Evolutionary conservation across 2,888 invertebrate species (phyloP), one percentile per base, ranked within the genome.

Genomic region (Amiota minor): DNA sequence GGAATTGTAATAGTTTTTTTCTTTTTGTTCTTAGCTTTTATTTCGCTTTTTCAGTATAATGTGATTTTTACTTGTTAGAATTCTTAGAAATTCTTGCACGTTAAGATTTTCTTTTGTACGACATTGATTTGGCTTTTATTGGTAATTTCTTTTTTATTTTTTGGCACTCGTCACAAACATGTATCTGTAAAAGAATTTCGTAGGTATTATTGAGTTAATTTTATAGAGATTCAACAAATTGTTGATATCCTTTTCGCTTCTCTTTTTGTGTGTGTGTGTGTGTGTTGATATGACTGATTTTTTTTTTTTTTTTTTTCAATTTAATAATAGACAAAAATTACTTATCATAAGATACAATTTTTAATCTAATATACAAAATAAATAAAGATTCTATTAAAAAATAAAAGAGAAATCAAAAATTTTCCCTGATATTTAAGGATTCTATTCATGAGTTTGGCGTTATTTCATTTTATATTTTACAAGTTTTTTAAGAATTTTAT

Each of bases 91-190:
- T 62, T 14, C 50, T 68, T 72, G 68, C 72, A 77, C 79, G 79
- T 72, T 75, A 81, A 76, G 81, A 86, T 84, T 84, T 82, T 83
- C 82, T 87, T 81, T 83, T 83, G 78, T 80, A 86, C 84, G 84
- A 88, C 88, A 88, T 88, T 87, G 86, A 82, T 76, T 71, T 71
- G 35, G 73, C n/a, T 50, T 62, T 70, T 71, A 67, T 70, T 74
- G 55, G 56, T 72, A 3, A 47, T 50, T 11, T 50, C 64, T 62
- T 55, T 3, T 18, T 50, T 50, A 12, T 50, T 16, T 49, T 55
- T 47, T 46, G 46, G 46, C 65, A 72, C 55, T 45, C 9, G 62
- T 18, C 14, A 53, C 50, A 35, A 35, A 35, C 35, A 69, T 70
- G 53, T 18, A 83, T 79, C 86, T 86, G 82, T 50, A 80, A 80